Percentiles rank a stretch among this genome's conserved stretches.
phyloP scores from a whole-genome alignment of 30 jellyfish, hydroid and myxozoan genomes.

The Clytia hemisphaerica region DNA sequence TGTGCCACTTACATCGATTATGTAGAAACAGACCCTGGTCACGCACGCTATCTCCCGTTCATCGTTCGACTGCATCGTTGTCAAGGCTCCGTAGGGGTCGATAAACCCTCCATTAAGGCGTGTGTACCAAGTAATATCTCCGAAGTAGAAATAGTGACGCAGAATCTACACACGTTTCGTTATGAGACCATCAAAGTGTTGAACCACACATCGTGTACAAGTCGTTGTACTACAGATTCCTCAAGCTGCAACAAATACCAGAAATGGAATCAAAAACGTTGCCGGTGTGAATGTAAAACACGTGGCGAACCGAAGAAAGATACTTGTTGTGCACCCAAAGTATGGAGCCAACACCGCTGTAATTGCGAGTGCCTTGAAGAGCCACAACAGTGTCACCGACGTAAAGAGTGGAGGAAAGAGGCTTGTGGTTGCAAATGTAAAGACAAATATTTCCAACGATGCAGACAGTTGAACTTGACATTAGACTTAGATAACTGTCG shows the following conservation, averaged over 20 bases:
- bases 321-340: slow-evolving; percentile 12
- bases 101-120: not conserved
- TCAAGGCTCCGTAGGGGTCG: not conserved
- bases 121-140: slow-evolving; percentile 17
- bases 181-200: not conserved
- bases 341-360: slow-evolving; percentile 24
- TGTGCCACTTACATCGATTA: not conserved
- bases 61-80: slow-evolving; percentile 23
- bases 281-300: slow-evolving; percentile 18
- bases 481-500: not conserved
- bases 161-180: not conserved
- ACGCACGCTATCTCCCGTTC: slow-evolving; percentile 10
- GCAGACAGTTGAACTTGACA: slow-evolving; percentile 1
- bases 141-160: not conserved
- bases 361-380: slow-evolving; percentile 20
- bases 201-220: slow-evolving; percentile 9
- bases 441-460: not conserved
- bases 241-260: slow-evolving; percentile 5
- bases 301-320: not conserved
- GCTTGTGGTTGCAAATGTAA: slow-evolving; percentile 14
- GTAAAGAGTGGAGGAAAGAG: slow-evolving; percentile 8
- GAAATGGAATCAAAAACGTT: not conserved
- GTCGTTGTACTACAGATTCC: slow-evolving; percentile 2
- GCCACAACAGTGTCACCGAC: not conserved
- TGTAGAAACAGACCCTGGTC: not conserved